Evolutionary conservation across 2,797 vertebrate species (phyloP).

Genomic region (Crax fasciolata): DNA sequence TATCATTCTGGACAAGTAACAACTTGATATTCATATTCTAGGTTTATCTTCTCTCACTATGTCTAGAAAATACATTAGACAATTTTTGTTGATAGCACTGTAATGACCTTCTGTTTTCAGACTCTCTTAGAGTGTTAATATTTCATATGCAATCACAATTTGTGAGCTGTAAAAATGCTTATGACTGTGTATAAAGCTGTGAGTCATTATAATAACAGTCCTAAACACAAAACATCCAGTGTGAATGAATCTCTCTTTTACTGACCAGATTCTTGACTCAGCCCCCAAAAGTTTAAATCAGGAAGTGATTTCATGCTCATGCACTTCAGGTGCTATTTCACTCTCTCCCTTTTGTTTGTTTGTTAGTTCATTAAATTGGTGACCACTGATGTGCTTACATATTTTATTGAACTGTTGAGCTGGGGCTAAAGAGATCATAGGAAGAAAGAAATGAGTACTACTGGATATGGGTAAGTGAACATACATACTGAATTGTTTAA

Average conservation of each 20-base stretch:
- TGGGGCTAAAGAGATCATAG: background rate
- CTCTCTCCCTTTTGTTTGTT: background rate
- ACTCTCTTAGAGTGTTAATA: conserved; percentile 13
- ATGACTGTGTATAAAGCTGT: background rate
- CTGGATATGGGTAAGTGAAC: background rate
- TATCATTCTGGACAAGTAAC: background rate
- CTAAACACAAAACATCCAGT: background rate
- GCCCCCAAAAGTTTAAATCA: background rate
- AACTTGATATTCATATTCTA: background rate
- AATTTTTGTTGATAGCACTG: background rate
- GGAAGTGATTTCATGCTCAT: background rate
- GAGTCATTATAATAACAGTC: background rate
- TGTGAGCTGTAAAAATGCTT: conserved; percentile 18
- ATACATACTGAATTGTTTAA: background rate
- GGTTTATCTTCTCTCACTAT: background rate
- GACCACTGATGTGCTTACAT: background rate
- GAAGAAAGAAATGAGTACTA: background rate
- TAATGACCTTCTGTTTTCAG: background rate
- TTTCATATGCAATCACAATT: background rate
- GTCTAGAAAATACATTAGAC: conserved; percentile 1
- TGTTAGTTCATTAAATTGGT: background rate
- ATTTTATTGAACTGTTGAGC: background rate
- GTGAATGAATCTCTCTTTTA: background rate
- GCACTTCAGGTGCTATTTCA: background rate
- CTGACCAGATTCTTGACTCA: background rate